Base-by-base conservation (phyloP, 2,113 vertebrate species). In the Gorsachius goisagi region DNA sequence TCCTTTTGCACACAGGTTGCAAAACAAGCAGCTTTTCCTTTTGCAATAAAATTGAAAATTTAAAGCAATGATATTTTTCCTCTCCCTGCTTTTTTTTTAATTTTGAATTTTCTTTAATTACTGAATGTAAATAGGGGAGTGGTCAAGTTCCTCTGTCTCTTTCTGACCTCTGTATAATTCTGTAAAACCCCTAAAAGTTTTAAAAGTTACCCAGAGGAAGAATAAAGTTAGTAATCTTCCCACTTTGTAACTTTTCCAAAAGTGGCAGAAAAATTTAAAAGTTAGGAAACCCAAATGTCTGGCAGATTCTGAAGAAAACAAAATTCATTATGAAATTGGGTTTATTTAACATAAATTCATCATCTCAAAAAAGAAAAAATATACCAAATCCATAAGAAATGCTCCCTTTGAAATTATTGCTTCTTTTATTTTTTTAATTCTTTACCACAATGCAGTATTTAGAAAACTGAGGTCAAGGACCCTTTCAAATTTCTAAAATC, bases 41-140 rank as follows among this genome's bases (percentile, higher is more conserved):
- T 82, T 56, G 9, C n/a, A 72, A 21, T 67, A 85, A 85, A 71
- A 78, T 24, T 60, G 18, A 92, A 76, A 90, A 59, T 20, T 27
- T 21, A 74, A 95, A 81, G 41, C 16, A 58, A 15, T 60, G 11
- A 15, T 52, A 35, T 73, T 80, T 58, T 76, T 4, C 8, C 32
- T 47, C 6, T 32, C 1, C 1, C 12, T 5, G 12, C 24, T 3
- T 21, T 23, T 21, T 33, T 50, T 49, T 15, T 1, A 8, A 33
- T 17, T 68, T 68, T 47, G 7, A 37, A 52, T 68, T 92, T 85
- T 72, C 18, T 52, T 76, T 52, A 35, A 10, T 64, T 30, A 72
- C 16, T 76, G 23, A 85, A 80, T 85, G 15, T 35, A 88, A 77
- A 72, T n/a, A 62, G 17, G 22, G 15, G 12, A 75, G 3, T 77